phyloP scores from a whole-genome alignment of 2,797 vertebrate species.

The Coluber constrictor region DNA sequence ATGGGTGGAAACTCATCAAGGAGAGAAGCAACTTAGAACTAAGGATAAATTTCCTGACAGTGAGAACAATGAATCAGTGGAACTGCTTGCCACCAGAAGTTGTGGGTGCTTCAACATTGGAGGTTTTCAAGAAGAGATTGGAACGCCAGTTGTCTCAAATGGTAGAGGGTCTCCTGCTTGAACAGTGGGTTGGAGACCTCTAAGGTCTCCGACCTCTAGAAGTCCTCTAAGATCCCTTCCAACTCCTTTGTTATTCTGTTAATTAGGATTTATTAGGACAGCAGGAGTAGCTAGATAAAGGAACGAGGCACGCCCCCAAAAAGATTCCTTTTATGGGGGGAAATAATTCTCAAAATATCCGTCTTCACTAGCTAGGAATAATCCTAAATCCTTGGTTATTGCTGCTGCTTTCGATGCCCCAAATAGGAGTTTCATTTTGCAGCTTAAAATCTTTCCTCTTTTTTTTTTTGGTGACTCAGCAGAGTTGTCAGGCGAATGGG shows the following conservation, averaged over 20 bases:
- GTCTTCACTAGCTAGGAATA: not conserved
- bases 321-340: not conserved
- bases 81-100: too few relatives aligned
- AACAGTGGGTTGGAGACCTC: not conserved
- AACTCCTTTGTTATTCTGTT: not conserved
- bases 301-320: not conserved
- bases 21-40: too few relatives aligned
- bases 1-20: too few relatives aligned
- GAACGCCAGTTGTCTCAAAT: too few relatives aligned
- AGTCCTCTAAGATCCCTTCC: too few relatives aligned
- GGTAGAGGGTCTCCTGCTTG: too few relatives aligned
- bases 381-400: not conserved
- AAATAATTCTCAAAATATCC: not conserved
- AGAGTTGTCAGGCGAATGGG: not conserved
- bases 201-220: too few relatives aligned
- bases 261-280: not conserved
- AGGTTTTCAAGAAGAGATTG: too few relatives aligned
- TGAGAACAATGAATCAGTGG: too few relatives aligned
- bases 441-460: not conserved
- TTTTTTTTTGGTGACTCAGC: not conserved
- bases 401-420: not conserved
- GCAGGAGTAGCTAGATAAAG: not conserved
- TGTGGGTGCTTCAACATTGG: too few relatives aligned
- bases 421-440: not conserved
- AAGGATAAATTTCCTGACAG: too few relatives aligned